Conservation (phyloP, 2,113 vertebrate species). For the Urocynchramus pylzowi region DNA sequence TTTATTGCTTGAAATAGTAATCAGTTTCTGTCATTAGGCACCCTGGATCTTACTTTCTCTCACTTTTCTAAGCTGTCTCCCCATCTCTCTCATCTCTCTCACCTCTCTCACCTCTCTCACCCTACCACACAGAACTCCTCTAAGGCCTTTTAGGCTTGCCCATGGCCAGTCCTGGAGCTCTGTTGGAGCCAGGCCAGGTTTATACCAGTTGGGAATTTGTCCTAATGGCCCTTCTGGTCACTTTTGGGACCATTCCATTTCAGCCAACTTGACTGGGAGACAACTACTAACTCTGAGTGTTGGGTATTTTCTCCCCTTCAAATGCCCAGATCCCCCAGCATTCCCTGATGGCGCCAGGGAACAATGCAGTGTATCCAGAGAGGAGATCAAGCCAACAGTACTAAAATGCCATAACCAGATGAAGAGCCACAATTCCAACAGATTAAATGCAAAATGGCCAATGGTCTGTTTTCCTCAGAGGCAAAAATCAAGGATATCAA, state of each 20-base stretch:
- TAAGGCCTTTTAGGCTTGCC: background rate
- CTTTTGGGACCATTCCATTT: background rate
- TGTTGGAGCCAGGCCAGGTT: background rate
- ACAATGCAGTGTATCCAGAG: background rate
- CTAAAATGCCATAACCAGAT: background rate
- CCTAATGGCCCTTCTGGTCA: background rate
- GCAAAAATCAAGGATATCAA: background rate
- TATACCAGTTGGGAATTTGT: background rate
- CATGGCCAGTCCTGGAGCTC: background rate
- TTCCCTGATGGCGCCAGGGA: background rate
- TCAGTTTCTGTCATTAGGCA: background rate
- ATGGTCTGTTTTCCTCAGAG: accelerated
- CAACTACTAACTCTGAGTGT: background rate
- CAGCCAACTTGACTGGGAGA: background rate
- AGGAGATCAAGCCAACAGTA: background rate
- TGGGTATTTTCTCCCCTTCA: background rate
- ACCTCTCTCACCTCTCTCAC: background rate
- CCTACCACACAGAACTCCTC: accelerated
- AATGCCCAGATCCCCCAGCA: background rate
- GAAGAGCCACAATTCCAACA: background rate
- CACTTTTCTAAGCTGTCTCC: background rate
- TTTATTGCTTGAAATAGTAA: background rate
- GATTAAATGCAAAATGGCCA: background rate
- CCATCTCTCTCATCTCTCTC: background rate
- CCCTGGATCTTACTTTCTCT: background rate